Conservation (phyloP, 2,113 vertebrate species). For the Heteronetta atricapilla region DNA sequence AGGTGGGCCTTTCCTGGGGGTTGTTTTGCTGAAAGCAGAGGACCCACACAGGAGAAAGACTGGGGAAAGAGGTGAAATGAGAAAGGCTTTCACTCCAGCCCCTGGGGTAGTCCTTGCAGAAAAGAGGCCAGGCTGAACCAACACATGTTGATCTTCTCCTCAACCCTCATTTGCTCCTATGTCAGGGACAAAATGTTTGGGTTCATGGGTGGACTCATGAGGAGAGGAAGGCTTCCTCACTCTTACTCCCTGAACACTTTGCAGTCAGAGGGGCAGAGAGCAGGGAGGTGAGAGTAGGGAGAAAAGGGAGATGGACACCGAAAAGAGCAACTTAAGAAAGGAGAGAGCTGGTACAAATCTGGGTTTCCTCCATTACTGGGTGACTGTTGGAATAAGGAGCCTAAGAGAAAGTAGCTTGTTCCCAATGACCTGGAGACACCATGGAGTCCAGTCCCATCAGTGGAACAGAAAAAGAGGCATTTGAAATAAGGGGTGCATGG, state of each 20-base stretch:
- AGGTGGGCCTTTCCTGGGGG: accelerated
- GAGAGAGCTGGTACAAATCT: neutral
- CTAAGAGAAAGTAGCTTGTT: neutral
- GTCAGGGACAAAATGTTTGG: neutral
- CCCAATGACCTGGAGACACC: neutral
- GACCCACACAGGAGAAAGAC: neutral
- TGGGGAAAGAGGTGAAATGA: neutral
- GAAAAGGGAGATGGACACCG: accelerated
- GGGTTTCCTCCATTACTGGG: neutral
- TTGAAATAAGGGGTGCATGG: neutral
- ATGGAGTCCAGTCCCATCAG: neutral
- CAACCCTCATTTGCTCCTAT: neutral
- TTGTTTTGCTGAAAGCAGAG: neutral
- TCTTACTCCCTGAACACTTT: neutral
- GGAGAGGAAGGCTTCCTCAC: neutral
- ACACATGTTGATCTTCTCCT: neutral
- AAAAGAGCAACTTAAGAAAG: neutral
- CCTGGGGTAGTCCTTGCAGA: neutral
- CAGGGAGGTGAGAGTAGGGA: neutral
- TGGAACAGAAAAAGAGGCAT: neutral
- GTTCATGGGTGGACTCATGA: neutral
- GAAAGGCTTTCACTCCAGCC: neutral
- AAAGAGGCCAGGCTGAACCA: neutral
- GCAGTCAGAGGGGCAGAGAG: neutral
- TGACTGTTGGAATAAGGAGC: neutral